phyloP scores from a whole-genome alignment of 2,113 vertebrate genomes.

The Vimba vimba region DNA sequence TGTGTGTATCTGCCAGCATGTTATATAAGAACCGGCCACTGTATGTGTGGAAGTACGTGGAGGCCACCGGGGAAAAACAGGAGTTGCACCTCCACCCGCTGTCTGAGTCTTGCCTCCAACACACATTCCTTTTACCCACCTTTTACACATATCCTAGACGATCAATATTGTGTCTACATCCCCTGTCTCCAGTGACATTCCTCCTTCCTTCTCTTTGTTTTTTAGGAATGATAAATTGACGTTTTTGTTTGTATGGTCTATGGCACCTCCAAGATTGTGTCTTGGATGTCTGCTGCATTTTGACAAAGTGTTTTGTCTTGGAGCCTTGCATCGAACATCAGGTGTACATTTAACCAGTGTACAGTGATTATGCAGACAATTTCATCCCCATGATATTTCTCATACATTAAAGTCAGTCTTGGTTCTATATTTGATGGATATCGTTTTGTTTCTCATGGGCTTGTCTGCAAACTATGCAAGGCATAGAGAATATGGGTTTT shows the following conservation, averaged over 20 bases:
- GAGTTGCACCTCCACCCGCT: slow-evolving; percentile 5
- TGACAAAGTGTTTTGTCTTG: slow-evolving; percentile 30
- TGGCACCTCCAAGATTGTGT: slow-evolving; percentile 31
- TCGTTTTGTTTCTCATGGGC: not conserved
- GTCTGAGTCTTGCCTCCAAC: slow-evolving; percentile 31
- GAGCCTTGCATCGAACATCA: slow-evolving; percentile 13
- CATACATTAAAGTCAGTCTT: not conserved
- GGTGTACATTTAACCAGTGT: slow-evolving; percentile 6
- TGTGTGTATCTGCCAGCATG: slow-evolving; percentile 45
- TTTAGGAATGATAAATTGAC: slow-evolving; percentile 30
- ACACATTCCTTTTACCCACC: slow-evolving; percentile 29
- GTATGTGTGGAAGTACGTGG: slow-evolving; percentile 43
- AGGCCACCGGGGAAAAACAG: not conserved
- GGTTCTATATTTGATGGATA: slow-evolving; percentile 19
- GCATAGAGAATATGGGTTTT: not conserved
- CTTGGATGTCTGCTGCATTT: slow-evolving; percentile 17
- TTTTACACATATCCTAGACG: slow-evolving; percentile 37
- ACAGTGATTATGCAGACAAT: not conserved
- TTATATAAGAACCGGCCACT: slow-evolving; percentile 62
- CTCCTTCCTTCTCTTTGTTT: slow-evolving; percentile 36
- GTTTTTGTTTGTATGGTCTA: slow-evolving; percentile 8
- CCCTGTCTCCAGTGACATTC: slow-evolving; percentile 37
- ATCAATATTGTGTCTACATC: slow-evolving; percentile 46
- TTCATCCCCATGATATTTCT: not conserved
- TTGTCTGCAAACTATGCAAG: not conserved